Conservation (phyloP, 2,113 vertebrate species). For the Epinephelus lanceolatus region DNA sequence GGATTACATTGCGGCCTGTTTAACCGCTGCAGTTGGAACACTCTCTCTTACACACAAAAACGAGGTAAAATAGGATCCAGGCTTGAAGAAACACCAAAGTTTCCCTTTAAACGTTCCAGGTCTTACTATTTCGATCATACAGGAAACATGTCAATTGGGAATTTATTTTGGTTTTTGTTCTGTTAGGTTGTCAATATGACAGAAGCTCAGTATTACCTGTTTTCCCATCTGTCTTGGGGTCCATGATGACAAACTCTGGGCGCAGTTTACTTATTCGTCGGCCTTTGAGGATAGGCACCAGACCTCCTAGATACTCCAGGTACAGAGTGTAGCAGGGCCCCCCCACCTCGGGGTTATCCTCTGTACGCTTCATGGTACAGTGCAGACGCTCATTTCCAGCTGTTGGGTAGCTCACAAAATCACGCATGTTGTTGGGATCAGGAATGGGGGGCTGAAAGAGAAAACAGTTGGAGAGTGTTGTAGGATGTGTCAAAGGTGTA, state of each 20-base stretch:
- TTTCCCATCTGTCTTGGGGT: conserved; percentile 95
- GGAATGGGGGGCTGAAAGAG: conserved; percentile 93
- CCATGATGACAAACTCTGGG: conserved; percentile 98
- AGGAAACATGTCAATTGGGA: neutral
- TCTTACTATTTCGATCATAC: no score
- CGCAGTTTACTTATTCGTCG: conserved; percentile 95
- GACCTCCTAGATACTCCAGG: conserved; percentile 95
- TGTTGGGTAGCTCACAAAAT: conserved; percentile 98
- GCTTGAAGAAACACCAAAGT: no score
- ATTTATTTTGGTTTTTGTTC: neutral
- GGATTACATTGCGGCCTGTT: no score
- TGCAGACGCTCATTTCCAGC: conserved; percentile 95
- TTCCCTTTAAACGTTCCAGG: no score
- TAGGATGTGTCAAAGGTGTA: neutral
- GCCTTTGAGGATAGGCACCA: conserved; percentile 97
- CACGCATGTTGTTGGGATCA: conserved; percentile 98
- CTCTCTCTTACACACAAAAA: no score
- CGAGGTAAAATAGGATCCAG: no score
- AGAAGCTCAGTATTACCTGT: conserved; percentile 84
- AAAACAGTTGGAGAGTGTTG: conserved; percentile 4
- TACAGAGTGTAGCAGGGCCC: conserved; percentile 96
- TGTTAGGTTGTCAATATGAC: neutral
- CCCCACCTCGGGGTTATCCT: conserved; percentile 96
- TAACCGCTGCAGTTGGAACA: no score
- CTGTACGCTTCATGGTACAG: conserved; percentile 97